These are phyloP conservation scores for Strigamia transsilvanica DNA, from an alignment of 2,888 invertebrate genomes.

Conservation along the genomic window DNA sequence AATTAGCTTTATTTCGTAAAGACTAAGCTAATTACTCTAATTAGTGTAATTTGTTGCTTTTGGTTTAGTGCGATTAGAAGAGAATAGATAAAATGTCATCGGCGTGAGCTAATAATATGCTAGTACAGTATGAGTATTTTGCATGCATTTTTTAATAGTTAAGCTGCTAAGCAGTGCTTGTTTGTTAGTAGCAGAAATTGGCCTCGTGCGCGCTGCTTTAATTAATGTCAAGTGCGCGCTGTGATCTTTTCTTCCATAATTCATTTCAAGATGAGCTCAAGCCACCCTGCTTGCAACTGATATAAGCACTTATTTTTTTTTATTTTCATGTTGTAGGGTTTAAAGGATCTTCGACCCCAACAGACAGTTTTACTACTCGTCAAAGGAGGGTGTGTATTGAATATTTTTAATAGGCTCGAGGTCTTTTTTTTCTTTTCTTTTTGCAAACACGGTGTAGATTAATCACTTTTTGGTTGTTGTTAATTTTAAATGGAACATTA, in stretches of 20 bases:
- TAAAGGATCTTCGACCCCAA: constrained; percentile 44
- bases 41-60: constrained; percentile 2
- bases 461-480: constrained; percentile 44
- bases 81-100: constrained; percentile 30
- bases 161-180: constrained; percentile 13
- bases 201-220: constrained; percentile 21
- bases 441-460: constrained; percentile 48
- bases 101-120: not conserved
- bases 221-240: constrained; percentile 45
- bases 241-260: constrained; percentile 45
- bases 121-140: not conserved
- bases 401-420: not conserved
- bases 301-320: constrained; percentile 40
- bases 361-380: constrained; percentile 30
- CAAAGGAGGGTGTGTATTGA: not conserved
- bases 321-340: constrained; percentile 15
- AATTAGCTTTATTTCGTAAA: constrained; percentile 3
- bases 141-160: constrained; percentile 7
- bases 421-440: constrained; percentile 22
- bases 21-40: not conserved
- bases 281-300: constrained; percentile 34
- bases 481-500: not conserved
- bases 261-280: constrained; percentile 40
- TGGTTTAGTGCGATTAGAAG: not conserved
- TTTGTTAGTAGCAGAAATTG: constrained; percentile 22